Evolutionary conservation across 1,140 invertebrate genomes (phyloP), one percentile per base, ranked within the genome.

Genomic region (Apocrypta bakeri): DNA sequence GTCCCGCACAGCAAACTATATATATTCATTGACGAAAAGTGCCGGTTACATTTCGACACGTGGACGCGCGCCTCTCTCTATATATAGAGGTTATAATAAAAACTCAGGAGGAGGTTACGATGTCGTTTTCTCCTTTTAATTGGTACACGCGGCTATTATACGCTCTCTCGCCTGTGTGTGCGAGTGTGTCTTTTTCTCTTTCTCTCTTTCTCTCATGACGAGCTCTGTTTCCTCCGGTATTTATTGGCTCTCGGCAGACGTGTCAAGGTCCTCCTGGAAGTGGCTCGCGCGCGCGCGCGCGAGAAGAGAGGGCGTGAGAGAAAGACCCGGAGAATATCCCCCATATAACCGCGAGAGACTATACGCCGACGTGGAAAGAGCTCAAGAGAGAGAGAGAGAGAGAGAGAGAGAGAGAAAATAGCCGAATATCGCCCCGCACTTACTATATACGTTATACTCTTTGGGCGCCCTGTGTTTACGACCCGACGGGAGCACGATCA

Each of bases 291-390:
- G n/a, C 24, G 37, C 25, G 12, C 12, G 17, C 27, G 68, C 33
- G 68, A 61, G 42, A 79, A 66, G 71, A 42, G 80, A 76, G 72
- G 73, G 72, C 80, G 72, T 81, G 80, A 40, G 81, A 77, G 74
- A 66, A 66, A 66, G 63, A 66, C 12, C 24, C 4, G 63, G 25
- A 66, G 63, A 56, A 56, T 56, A 37, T 37, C 33, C 33, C 42
- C 42, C 42, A 48, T 48, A 27, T 64, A 64, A 64, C 24, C 11
- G 61, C 61, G 66, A 68, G 66, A 42, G 7, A 42, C 40, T 42
- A 42, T 42, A 42, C 40, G 40, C 40, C 11, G 40, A 2, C 27
- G 66, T 68, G 29, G 29, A 33, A 33, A n/a, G n/a, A n/a, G n/a
- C n/a, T n/a, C n/a, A n/a, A n/a, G n/a, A n/a, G n/a, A n/a, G n/a